Evolutionary conservation across 2,888 invertebrate species (phyloP).

Genomic region (Gymnoscelis rufifasciata): DNA sequence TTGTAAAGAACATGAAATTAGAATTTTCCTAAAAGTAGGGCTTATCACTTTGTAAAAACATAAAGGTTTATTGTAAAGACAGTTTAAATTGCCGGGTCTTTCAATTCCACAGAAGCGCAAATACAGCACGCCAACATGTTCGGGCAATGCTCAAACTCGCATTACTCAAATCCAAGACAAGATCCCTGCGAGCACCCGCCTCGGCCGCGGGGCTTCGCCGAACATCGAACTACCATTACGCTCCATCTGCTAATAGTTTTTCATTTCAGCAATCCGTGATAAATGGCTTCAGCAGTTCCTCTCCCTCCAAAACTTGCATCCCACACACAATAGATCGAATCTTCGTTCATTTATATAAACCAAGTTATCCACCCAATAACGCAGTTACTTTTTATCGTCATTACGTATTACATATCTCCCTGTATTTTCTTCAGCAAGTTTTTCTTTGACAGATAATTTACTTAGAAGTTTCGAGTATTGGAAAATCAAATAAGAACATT

Average conservation of each 20-base stretch:
- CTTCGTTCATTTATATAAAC: background rate
- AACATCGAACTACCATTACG: conserved; percentile 48
- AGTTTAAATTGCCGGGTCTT: no score
- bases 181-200: conserved; percentile 1
- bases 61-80: no score
- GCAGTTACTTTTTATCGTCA: conserved; percentile 2
- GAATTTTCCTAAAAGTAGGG: no score
- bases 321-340: background rate
- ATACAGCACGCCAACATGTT: background rate
- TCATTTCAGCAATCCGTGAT: conserved; percentile 7
- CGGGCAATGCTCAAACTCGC: conserved; percentile 8
- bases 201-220: conserved; percentile 22
- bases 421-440: conserved; percentile 5
- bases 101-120: background rate
- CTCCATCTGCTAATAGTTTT: conserved; percentile 14
- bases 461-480: conserved; percentile 3
- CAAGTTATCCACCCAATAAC: background rate
- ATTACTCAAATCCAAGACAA: conserved; percentile 12
- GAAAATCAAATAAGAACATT: conserved; percentile 12
- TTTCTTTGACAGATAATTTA: conserved; percentile 3
- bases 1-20: no score
- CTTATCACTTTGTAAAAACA: no score
- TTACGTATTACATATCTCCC: background rate
- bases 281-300: conserved; percentile 11
- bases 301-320: background rate